These are phyloP conservation scores for Parambassis ranga DNA, from an alignment of 2,797 vertebrate genomes.

Conservation along the genomic window DNA sequence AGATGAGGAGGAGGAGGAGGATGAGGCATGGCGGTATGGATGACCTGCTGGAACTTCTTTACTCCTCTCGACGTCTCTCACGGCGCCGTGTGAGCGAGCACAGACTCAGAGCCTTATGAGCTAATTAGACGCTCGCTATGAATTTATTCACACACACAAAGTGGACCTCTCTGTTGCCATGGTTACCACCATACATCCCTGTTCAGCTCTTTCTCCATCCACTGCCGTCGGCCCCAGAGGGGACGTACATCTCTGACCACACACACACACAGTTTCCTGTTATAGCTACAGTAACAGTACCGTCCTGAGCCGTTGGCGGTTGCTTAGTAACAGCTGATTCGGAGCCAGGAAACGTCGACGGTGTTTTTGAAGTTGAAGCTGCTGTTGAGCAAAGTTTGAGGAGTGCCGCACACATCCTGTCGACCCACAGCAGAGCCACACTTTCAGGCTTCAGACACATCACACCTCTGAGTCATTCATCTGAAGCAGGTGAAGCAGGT, in stretches of 20 bases:
- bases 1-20: no score
- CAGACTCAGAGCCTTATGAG: not conserved
- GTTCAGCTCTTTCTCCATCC: not conserved
- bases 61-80: not conserved
- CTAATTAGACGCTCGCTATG: slow-evolving; percentile 23
- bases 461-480: no score
- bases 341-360: slow-evolving; percentile 13
- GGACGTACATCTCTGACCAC: slow-evolving; percentile 10
- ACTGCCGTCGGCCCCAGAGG: not conserved
- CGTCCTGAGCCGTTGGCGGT: slow-evolving; percentile 20
- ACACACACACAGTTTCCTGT: slow-evolving; percentile 15
- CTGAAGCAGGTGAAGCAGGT: no score
- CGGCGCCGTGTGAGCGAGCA: not conserved
- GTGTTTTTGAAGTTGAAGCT: slow-evolving; percentile 1
- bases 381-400: not conserved
- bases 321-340: slow-evolving; percentile 47
- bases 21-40: not conserved
- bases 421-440: not conserved
- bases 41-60: not conserved
- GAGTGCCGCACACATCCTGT: not conserved
- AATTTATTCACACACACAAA: slow-evolving; percentile 22
- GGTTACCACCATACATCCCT: slow-evolving; percentile 23
- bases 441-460: no score
- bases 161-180: slow-evolving; percentile 20
- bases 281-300: slow-evolving; percentile 19